phyloP scores from a whole-genome alignment of 2,888 invertebrate genomes.

The Capitulum mitella region DNA sequence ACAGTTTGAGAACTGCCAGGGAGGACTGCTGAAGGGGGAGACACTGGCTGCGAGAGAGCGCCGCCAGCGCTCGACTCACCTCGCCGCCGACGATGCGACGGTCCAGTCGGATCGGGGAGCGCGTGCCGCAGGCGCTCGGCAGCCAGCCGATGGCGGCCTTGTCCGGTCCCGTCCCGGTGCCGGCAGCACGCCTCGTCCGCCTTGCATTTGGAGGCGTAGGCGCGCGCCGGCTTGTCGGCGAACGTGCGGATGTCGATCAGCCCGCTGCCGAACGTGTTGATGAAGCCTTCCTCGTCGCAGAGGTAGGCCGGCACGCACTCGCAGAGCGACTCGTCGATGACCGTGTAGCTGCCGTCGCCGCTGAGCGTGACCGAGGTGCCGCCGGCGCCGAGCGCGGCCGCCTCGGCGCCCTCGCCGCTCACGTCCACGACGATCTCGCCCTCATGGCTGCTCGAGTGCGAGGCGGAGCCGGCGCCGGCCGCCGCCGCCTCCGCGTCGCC shows the following conservation, averaged over 20 bases:
- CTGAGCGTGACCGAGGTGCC: neutral
- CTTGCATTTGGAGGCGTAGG: neutral
- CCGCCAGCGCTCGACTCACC: neutral
- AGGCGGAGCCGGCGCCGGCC: neutral
- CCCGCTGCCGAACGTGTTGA: slow-evolving; percentile 62
- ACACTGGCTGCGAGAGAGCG: too few relatives aligned
- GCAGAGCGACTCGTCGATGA: slow-evolving; percentile 43
- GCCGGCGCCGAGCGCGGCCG: neutral
- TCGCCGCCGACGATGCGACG: neutral
- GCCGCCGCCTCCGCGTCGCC: neutral
- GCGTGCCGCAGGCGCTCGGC: neutral
- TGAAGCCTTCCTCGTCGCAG: slow-evolving; percentile 54
- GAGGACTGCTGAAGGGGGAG: too few relatives aligned
- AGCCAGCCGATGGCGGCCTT: neutral
- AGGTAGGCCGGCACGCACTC: slow-evolving; percentile 70
- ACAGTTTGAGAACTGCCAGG: too few relatives aligned
- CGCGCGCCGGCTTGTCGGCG: neutral
- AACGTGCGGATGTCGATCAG: slow-evolving; percentile 65
- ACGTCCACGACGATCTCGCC: neutral
- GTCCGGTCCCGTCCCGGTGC: neutral
- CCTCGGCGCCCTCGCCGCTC: neutral
- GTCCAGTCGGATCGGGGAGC: neutral
- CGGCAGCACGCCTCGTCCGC: neutral
- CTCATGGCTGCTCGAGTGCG: neutral
- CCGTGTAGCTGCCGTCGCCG: neutral